phyloP scores from a whole-genome alignment of 2,888 invertebrate species.

The Anoplius nigerrimus region DNA sequence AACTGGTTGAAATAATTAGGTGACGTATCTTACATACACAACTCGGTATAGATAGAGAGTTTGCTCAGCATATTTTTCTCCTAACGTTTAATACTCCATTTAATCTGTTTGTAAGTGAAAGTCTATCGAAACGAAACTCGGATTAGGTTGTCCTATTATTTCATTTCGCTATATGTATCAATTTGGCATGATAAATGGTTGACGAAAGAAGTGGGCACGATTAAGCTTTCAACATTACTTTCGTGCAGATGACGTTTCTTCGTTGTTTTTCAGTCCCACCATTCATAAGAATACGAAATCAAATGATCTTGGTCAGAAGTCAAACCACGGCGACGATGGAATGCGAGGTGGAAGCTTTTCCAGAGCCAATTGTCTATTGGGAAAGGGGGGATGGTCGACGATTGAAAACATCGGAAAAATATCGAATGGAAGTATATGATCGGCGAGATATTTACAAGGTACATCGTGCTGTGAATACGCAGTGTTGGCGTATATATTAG shows the following conservation, averaged over 20 bases:
- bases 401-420: conserved; percentile 82
- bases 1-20: too few relatives aligned
- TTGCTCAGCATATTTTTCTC: too few relatives aligned
- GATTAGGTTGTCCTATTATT: too few relatives aligned
- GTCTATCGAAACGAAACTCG: too few relatives aligned
- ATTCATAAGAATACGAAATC: conserved; percentile 86
- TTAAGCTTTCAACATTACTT: neutral
- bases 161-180: conserved; percentile 11
- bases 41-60: too few relatives aligned
- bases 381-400: conserved; percentile 86
- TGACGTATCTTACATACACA: too few relatives aligned
- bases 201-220: conserved; percentile 6
- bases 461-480: conserved; percentile 15
- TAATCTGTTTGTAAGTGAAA: too few relatives aligned
- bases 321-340: conserved; percentile 84
- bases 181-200: neutral
- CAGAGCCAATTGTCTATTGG: conserved; percentile 91
- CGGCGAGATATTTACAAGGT: conserved; percentile 77
- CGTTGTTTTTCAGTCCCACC: conserved; percentile 84
- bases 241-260: neutral
- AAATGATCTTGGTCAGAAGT: conserved; percentile 83
- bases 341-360: conserved; percentile 92
- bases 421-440: conserved; percentile 78
- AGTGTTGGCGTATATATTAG: neutral
- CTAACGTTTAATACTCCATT: too few relatives aligned